These are phyloP conservation scores for Aleiodes testaceus DNA, from an alignment of 2,888 invertebrate species.

Conservation along the genomic window DNA sequence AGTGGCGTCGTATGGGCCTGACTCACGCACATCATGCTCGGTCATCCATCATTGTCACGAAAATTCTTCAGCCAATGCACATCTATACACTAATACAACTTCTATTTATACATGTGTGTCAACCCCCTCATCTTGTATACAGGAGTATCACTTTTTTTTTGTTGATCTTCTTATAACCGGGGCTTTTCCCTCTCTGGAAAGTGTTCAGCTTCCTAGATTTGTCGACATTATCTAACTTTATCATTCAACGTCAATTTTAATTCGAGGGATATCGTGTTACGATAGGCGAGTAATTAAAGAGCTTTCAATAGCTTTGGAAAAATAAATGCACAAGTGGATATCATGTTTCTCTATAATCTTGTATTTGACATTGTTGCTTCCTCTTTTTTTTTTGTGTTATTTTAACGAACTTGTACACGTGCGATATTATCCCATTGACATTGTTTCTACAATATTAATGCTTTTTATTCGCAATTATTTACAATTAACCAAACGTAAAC, in stretches of 20 bases:
- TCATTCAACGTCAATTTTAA: not conserved
- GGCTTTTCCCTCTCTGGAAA: not conserved
- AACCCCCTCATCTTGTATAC: constrained; percentile 35
- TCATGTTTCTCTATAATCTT: constrained; percentile 57
- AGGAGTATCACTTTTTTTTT: not conserved
- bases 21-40: constrained; percentile 70
- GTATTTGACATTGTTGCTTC: constrained; percentile 61
- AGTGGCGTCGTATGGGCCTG: constrained; percentile 68
- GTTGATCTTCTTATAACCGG: not conserved
- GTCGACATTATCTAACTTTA: constrained; percentile 41
- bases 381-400: constrained; percentile 37
- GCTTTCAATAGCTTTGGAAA: constrained; percentile 4
- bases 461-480: not conserved
- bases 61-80: constrained; percentile 53
- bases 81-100: constrained; percentile 38
- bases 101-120: constrained; percentile 33
- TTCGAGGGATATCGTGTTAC: not conserved
- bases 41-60: constrained; percentile 73
- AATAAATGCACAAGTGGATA: constrained; percentile 35
- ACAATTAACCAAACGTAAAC: constrained; percentile 1
- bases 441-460: constrained; percentile 53
- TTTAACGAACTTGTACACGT: constrained; percentile 66
- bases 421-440: constrained; percentile 58
- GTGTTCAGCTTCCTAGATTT: constrained; percentile 40
- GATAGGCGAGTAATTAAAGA: not conserved